Evolutionary conservation across 2,113 vertebrate genomes (phyloP), one percentile per base, ranked within the genome.

Genomic region (Origma solitaria): DNA sequence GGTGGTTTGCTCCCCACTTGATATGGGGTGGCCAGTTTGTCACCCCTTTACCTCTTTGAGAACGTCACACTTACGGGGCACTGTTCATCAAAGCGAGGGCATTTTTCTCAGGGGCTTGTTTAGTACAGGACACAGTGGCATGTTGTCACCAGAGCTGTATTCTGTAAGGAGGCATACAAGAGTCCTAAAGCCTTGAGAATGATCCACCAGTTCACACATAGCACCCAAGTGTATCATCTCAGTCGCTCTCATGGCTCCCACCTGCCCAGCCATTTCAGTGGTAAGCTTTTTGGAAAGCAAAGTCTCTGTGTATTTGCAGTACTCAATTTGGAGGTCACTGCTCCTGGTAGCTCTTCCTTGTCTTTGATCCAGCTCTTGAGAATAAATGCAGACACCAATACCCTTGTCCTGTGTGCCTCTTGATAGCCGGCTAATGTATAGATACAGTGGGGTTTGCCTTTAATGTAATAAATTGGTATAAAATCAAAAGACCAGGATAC

Each of bases 21-120:
- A 8, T 40, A 15, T 1, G 3, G 24, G 24, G 20, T 6, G 7
- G 25, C 53, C 0, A 0, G 4, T 61, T 82, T 30, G 24, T 86
- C 73, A 69, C 17, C 49, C 30, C 42, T 62, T 77, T 72, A 66
- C 40, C 27, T 50, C 17, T 40, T 51, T 42, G 45, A 88, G 50
- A 38, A 22, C 37, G 65, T 53, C n/a, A 30, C 37, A 44, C 37
- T 53, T 14, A 0, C 3, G 37, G 8, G 44, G 12, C 58, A 10
- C 31, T 31, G 35, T 18, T 92, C 85, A 35, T 77, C 71, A 30
- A 80, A 88, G 85, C 62, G 80, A 56, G 70, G 15, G 5, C 66
- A 49, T 42, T 44, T 28, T 12, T 54, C 56, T 64, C 51, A 61
- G 60, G 7, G 2, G 15, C 64, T 61, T 65, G 9, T n/a, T 38